Base-by-base conservation (phyloP, 2,888 invertebrate species). In the Trissoscelio sp. region DNA sequence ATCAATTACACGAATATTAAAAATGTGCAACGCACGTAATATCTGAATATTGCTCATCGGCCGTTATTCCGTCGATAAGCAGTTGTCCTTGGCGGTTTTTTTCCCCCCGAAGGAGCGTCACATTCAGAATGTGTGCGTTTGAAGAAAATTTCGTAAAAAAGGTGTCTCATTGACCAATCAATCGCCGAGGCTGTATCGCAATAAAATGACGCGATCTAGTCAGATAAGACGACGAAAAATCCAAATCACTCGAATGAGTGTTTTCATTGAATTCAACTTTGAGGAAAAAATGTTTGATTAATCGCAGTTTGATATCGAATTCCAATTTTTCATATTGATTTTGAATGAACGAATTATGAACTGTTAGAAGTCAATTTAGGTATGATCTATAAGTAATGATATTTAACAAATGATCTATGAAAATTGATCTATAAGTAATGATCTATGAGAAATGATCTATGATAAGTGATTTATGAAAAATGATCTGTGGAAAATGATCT, bases 121-220 rank as follows among this genome's bases (percentile, higher is more conserved):
- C 60, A 69, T 79, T 79, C 62, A 53, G n/a, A n/a, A n/a, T n/a
- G n/a, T n/a, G 34, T 31, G 67, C 42, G 82, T 79, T 77, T 80
- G 51, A 82, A 82, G 82, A 77, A 72, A 82, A 82, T 82, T 82
- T 82, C 75, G 79, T 80, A 79, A 82, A 82, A 81, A 79, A 82
- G 79, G 81, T 79, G 82, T 75, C 75, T 75, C 58, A 28, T 60
- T 82, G 82, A 80, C 79, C 82, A 82, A 82, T 82, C 82, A 73
- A 60, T 73, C 42, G 77, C 4, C 79, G 77, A 58, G 70, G 64
- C 31, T 82, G 70, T 66, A 79, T 82, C 74, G 82, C 79, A 79
- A 70, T 77, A 64, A 80, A 83, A 74, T 83, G 82, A 78, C 80
- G 78, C 77, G 82, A 78, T 77, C 69, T 55, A 57, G 78, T 62